Evolutionary conservation across 1,140 invertebrate genomes (phyloP).

Genomic region (Drosophila sucinea): DNA sequence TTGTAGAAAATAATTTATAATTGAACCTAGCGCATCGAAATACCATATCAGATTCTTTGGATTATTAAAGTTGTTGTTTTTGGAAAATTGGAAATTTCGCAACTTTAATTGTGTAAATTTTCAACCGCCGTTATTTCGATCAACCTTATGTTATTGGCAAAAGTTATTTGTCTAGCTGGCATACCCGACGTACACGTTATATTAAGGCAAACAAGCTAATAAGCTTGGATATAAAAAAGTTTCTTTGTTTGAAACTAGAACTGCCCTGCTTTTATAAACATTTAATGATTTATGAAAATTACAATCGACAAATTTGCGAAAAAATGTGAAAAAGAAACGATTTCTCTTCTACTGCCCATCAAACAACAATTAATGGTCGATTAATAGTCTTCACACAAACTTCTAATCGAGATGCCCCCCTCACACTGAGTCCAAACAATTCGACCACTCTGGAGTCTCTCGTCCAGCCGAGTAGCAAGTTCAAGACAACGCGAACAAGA

Average conservation of each 20-base stretch:
- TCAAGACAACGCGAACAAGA: conserved; percentile 47
- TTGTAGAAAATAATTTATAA: too few relatives aligned
- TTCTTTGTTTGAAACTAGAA: background rate
- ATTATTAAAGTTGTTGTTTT: too few relatives aligned
- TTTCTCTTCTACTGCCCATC: background rate
- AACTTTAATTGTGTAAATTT: too few relatives aligned
- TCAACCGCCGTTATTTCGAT: too few relatives aligned
- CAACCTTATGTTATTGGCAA: too few relatives aligned
- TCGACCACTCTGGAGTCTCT: background rate
- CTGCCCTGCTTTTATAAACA: background rate
- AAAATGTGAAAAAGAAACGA: conserved; percentile 1
- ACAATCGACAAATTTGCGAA: conserved; percentile 5
- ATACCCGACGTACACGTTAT: too few relatives aligned
- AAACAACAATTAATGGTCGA: conserved; percentile 18
- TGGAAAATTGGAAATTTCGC: too few relatives aligned
- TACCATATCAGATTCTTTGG: too few relatives aligned
- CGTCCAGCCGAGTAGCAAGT: conserved; percentile 16
- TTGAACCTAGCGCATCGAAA: too few relatives aligned
- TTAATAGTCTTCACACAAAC: conserved; percentile 19
- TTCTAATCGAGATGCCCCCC: conserved; percentile 10
- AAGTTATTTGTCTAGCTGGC: too few relatives aligned
- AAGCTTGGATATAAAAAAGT: background rate
- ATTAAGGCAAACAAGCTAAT: background rate
- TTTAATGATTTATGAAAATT: background rate
- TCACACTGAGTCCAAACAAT: too few relatives aligned